phyloP scores from a whole-genome alignment of 2,888 invertebrate species.

The Scaptomyza flava region DNA sequence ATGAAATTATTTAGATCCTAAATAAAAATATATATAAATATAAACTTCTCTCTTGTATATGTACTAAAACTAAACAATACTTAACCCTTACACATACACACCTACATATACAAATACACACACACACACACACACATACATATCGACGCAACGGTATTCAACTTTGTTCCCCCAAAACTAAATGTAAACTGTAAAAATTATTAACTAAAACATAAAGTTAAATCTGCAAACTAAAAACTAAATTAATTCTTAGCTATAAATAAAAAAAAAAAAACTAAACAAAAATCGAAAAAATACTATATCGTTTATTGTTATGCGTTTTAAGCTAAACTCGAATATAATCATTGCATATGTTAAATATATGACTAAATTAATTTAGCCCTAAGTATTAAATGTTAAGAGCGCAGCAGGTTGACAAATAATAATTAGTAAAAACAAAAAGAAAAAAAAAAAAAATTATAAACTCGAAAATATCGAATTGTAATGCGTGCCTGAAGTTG shows the following conservation, averaged over 20 bases:
- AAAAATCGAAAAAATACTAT: slow-evolving; percentile 43
- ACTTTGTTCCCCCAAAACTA: slow-evolving; percentile 56
- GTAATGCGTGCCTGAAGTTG: slow-evolving; percentile 67
- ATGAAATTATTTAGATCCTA: slow-evolving; percentile 58
- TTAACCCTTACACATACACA: slow-evolving; percentile 13
- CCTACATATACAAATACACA: slow-evolving; percentile 2
- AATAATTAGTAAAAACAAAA: slow-evolving; percentile 42
- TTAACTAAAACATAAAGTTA: slow-evolving; percentile 30
- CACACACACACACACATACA: slow-evolving; percentile 26
- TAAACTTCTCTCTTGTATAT: slow-evolving; percentile 55
- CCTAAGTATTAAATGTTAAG: slow-evolving; percentile 54
- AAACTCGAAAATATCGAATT: slow-evolving; percentile 57
- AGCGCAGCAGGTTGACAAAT: slow-evolving; percentile 63
- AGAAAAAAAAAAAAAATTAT: slow-evolving; percentile 26
- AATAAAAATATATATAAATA: slow-evolving; percentile 17
- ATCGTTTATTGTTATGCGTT: slow-evolving; percentile 75
- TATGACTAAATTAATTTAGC: slow-evolving; percentile 65
- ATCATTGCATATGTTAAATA: slow-evolving; percentile 53
- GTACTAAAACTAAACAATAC: slow-evolving; percentile 46
- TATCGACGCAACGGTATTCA: slow-evolving; percentile 60
- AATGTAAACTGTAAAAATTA: slow-evolving; percentile 61
- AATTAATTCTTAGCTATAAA: slow-evolving; percentile 18
- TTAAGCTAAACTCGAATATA: slow-evolving; percentile 72
- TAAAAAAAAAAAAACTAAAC: slow-evolving; percentile 2
- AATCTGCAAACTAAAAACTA: slow-evolving; percentile 20